These are phyloP conservation scores for Dicerorhinus sumatrensis DNA, from an alignment of 2,113 vertebrate genomes.

Conservation along the genomic window DNA sequence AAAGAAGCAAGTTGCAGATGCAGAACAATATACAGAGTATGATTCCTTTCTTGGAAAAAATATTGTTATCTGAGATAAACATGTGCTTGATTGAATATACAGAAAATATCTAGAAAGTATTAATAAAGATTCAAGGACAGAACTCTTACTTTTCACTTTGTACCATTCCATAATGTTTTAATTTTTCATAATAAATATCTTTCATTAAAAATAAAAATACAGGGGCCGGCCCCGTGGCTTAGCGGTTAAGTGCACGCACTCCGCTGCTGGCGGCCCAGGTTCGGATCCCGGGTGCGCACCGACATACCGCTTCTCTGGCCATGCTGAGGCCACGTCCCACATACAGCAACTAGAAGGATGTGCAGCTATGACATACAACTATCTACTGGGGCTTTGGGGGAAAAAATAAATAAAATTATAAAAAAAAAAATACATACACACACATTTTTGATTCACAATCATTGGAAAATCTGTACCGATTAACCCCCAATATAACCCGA, in stretches of 20 bases:
- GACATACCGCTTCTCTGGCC: too few relatives aligned
- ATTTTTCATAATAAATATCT: neutral
- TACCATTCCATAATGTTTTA: neutral
- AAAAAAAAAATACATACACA: neutral
- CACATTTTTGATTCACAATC: neutral
- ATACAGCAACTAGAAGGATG: too few relatives aligned
- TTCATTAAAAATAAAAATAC: constrained; percentile 39
- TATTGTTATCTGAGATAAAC: neutral
- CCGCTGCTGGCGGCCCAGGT: too few relatives aligned
- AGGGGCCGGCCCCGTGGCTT: neutral
- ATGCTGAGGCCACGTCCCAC: too few relatives aligned
- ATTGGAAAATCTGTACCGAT: neutral
- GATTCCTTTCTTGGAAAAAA: neutral
- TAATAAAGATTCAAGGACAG: neutral
- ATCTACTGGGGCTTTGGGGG: too few relatives aligned
- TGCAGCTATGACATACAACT: too few relatives aligned
- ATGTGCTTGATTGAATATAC: neutral
- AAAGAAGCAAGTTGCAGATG: neutral
- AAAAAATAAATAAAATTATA: too few relatives aligned
- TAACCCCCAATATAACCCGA: neutral
- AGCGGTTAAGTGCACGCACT: too few relatives aligned
- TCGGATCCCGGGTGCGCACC: too few relatives aligned
- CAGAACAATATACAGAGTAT: neutral
- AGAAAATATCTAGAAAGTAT: neutral
- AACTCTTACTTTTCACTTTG: neutral